phyloP scores from a whole-genome alignment of 23 tunicate genomes.

The Oikopleura vanhoeffeni region DNA sequence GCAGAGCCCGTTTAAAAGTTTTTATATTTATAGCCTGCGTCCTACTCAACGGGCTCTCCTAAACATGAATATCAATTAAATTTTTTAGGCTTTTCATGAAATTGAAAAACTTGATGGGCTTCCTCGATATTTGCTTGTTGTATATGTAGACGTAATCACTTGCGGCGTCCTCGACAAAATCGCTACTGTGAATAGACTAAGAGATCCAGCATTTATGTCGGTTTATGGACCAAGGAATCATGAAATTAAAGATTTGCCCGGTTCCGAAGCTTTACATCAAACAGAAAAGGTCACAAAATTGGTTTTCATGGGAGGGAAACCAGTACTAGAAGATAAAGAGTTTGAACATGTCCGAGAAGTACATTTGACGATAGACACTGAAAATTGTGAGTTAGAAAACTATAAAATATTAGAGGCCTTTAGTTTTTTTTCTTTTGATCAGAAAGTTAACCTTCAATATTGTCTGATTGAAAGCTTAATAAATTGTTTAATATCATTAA shows the following conservation, averaged over 20 bases:
- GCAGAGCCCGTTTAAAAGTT: too few species aligned
- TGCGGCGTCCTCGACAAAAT: neutral
- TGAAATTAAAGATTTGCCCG: neutral
- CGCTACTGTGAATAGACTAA: neutral
- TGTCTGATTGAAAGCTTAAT: too few species aligned
- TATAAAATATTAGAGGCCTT: too few species aligned
- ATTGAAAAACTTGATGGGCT: neutral
- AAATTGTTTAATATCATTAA: too few species aligned
- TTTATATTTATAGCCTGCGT: too few species aligned
- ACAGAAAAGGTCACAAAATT: neutral
- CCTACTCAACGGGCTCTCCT: too few species aligned
- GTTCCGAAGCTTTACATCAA: neutral
- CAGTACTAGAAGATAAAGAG: too few species aligned
- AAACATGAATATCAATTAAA: too few species aligned
- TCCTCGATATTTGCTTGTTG: neutral
- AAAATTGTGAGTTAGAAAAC: neutral
- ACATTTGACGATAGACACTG: neutral
- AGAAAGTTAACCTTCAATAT: too few species aligned
- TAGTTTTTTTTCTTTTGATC: too few species aligned
- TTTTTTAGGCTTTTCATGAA: neutral
- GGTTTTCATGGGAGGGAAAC: neutral
- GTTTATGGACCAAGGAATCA: neutral
- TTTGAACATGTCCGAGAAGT: neutral
- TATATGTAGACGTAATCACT: neutral
- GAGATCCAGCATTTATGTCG: neutral